phyloP scores from a whole-genome alignment of 2,888 invertebrate species.

The Dasysyrphus tricinctus region DNA sequence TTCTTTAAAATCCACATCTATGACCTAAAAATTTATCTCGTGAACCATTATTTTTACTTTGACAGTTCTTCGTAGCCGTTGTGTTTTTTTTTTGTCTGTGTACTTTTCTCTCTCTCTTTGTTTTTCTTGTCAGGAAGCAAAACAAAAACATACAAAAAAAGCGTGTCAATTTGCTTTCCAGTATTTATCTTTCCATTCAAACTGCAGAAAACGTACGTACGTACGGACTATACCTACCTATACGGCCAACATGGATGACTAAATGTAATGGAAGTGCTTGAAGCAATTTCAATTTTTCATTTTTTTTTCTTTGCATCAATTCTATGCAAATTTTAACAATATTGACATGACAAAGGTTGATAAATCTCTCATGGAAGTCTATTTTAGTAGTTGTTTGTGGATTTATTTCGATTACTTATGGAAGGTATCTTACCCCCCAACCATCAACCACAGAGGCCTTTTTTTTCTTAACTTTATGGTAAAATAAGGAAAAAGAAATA shows the following conservation, averaged over 20 bases:
- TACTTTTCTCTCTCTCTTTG: not conserved
- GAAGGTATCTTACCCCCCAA: not conserved
- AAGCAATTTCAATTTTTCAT: slow-evolving; percentile 44
- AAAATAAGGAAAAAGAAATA: slow-evolving; percentile 14
- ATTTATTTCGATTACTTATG: slow-evolving; percentile 44
- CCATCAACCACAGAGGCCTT: slow-evolving; percentile 7
- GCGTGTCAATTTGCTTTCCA: slow-evolving; percentile 69
- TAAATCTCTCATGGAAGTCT: slow-evolving; percentile 49
- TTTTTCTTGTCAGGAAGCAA: not conserved
- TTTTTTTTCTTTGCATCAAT: not conserved
- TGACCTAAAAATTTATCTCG: slow-evolving; percentile 38
- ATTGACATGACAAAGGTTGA: slow-evolving; percentile 67
- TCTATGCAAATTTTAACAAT: slow-evolving; percentile 24
- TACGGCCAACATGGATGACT: slow-evolving; percentile 1
- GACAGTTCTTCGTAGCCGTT: slow-evolving; percentile 45
- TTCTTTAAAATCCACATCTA: not conserved
- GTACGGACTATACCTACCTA: not conserved
- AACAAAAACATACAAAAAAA: slow-evolving; percentile 45
- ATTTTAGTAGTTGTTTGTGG: slow-evolving; percentile 25
- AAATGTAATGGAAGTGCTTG: slow-evolving; percentile 11
- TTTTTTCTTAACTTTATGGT: slow-evolving; percentile 19
- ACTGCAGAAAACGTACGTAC: slow-evolving; percentile 3
- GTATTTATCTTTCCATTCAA: slow-evolving; percentile 63
- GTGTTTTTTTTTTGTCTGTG: not conserved
- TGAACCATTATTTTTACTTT: slow-evolving; percentile 67